phyloP scores from a whole-genome alignment of 2,113 vertebrate genomes.

The Peromyscus polionotus region DNA sequence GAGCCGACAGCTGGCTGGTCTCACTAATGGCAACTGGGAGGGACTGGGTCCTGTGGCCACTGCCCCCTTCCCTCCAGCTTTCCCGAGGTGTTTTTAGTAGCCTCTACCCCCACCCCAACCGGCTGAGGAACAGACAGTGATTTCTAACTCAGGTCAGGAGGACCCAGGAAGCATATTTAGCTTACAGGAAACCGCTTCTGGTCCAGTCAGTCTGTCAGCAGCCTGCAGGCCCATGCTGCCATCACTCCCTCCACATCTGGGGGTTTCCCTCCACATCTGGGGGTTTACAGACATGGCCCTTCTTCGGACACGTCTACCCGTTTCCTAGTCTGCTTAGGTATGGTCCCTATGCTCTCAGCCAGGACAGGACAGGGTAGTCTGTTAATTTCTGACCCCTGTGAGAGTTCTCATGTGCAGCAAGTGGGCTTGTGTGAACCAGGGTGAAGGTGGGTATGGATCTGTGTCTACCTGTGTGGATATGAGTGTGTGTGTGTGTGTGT shows the following conservation, averaged over 20 bases:
- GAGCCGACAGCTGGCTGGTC: background rate
- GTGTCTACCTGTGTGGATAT: background rate
- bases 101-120: background rate
- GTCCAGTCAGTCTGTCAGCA: background rate
- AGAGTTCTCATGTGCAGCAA: accelerated
- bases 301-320: background rate
- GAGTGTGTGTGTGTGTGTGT: background rate
- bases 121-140: background rate
- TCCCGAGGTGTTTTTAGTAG: background rate
- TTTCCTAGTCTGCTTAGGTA: background rate
- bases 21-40: accelerated
- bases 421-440: background rate
- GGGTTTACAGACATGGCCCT: background rate
- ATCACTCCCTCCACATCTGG: background rate
- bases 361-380: background rate
- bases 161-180: background rate
- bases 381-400: background rate
- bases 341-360: background rate
- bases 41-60: background rate
- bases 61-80: background rate
- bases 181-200: background rate
- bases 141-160: background rate
- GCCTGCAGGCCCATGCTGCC: background rate
- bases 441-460: too few species aligned
- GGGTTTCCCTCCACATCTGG: background rate